Base-by-base conservation (phyloP, 2,888 invertebrate genomes). In the Ecliptopera silaceata region DNA sequence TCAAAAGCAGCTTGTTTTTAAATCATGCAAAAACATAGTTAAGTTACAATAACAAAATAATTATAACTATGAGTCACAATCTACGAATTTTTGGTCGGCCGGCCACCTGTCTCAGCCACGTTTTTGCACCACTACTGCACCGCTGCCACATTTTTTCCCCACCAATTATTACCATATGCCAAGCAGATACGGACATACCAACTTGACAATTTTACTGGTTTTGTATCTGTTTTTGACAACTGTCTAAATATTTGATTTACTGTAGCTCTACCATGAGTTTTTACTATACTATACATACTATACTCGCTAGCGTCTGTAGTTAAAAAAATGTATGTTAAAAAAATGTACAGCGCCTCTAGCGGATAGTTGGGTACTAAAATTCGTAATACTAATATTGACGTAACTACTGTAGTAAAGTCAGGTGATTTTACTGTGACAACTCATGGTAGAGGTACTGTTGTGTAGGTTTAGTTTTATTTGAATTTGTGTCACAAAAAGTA, bases 21-120 rank as follows among this genome's bases (percentile, higher is more conserved):
- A n/a, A n/a, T n/a, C 11, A 31, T n/a, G 31, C n/a, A n/a, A 11
- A 34, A 34, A 34, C 13, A 34, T 34, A 5, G 13, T 13, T 34
- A n/a, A n/a, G n/a, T n/a, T 13, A 13, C 34, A 13, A 13, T 34
- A 34, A 2, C 5, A 34, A 8, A 13, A 34, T 36, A 15, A 15
- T 36, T 15, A 15, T 36, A 6, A 26, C 5, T 36, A 36, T 36
- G 36, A 15, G 36, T 36, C 15, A 36, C 15, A n/a, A 2, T 31
- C 11, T 64, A n/a, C n/a, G 17, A 39, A 39, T 41, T 20, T 20
- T 22, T 6, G 69, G 70, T 70, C 60, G 62, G 31, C 18, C 12
- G n/a, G 18, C 63, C 74, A 75, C 65, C 74, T 75, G 75, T 65
- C 63, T 55, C 59, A 49, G 59, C 38, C 43, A 32, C 41, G 15